These are phyloP conservation scores for Myocastor coypus DNA, from an alignment of 2,113 vertebrate genomes.

Conservation along the genomic window DNA sequence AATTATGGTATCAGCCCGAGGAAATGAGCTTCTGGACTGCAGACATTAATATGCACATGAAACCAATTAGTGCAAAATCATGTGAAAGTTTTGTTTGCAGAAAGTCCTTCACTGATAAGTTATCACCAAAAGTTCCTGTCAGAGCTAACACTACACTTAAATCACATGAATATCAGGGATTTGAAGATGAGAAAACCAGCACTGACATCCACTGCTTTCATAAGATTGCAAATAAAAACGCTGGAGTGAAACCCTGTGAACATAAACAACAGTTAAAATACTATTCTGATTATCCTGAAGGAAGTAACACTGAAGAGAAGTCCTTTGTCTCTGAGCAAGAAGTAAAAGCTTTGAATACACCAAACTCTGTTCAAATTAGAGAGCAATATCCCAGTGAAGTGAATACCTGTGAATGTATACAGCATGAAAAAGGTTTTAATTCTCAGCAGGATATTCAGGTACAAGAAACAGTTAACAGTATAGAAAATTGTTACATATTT, in stretches of 20 bases:
- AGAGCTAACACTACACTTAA: neutral
- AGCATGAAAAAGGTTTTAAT: neutral
- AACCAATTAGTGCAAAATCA: neutral
- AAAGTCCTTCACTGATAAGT: neutral
- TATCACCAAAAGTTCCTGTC: neutral
- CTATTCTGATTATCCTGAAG: neutral
- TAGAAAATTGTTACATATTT: neutral
- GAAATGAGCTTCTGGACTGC: neutral
- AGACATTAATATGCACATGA: neutral
- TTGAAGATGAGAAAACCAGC: neutral
- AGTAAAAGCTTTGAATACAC: neutral
- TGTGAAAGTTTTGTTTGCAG: neutral
- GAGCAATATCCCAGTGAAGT: neutral
- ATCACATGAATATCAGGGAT: neutral
- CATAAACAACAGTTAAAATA: neutral
- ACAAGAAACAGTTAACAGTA: neutral
- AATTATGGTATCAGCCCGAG: neutral
- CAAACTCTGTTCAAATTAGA: neutral
- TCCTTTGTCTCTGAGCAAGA: neutral
- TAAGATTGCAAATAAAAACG: neutral
- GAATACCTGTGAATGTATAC: neutral
- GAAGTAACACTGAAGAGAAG: neutral
- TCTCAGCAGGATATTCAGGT: neutral
- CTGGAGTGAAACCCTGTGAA: neutral
- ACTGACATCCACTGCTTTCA: neutral